Conservation (phyloP, 2,888 invertebrate genomes). For the Barypeithes pellucidus region DNA sequence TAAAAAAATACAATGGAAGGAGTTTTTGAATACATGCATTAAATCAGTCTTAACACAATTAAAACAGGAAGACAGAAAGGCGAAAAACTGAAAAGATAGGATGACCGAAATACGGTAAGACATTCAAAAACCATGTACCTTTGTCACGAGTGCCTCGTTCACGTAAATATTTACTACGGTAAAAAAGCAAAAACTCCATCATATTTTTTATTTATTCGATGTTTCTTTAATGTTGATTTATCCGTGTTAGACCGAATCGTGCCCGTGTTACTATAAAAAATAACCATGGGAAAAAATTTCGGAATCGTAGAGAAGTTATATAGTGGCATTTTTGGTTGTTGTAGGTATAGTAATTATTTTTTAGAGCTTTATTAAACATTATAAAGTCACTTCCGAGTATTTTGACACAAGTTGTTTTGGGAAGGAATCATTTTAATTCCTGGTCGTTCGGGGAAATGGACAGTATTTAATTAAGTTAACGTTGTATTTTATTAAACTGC, state of each 20-base stretch:
- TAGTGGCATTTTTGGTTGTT: slow-evolving; percentile 24
- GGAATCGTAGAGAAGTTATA: slow-evolving; percentile 34
- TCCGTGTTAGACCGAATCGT: slow-evolving; percentile 38
- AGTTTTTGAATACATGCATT: slow-evolving; percentile 36
- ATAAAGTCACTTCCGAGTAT: slow-evolving; percentile 40
- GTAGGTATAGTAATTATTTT: slow-evolving; percentile 32
- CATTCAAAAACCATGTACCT: no score
- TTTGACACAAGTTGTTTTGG: slow-evolving; percentile 20
- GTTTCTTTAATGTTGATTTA: slow-evolving; percentile 42
- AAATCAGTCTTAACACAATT: neutral
- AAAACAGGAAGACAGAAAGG: neutral
- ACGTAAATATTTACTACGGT: no score
- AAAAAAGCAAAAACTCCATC: slow-evolving; percentile 32
- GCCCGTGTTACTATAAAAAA: slow-evolving; percentile 44
- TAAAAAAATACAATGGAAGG: slow-evolving; percentile 42
- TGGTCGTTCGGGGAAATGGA: slow-evolving; percentile 18
- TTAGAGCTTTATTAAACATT: slow-evolving; percentile 27
- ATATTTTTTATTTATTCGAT: slow-evolving; percentile 35
- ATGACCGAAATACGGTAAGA: no score
- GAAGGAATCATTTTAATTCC: slow-evolving; percentile 16
- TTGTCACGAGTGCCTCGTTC: no score
- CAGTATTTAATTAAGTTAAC: slow-evolving; percentile 11
- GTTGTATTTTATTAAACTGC: neutral
- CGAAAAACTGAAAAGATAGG: neutral
- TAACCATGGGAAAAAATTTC: slow-evolving; percentile 48